Conservation (phyloP, 92 coral and sea anemone genomes). For the Umimayanthus kanabou region DNA sequence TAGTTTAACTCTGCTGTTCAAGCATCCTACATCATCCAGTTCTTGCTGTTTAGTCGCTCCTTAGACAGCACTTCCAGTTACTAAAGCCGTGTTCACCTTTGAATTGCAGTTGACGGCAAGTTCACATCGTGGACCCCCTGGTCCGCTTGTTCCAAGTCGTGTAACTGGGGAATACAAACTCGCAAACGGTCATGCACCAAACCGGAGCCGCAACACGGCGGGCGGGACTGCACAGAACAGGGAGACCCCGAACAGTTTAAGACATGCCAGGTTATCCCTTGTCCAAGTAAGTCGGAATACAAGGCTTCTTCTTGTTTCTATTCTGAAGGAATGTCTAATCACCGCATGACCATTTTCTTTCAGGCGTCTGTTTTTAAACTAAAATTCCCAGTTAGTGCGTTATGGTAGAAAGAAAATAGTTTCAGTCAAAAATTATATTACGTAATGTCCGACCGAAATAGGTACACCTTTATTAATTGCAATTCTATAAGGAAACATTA, state of each 20-base stretch:
- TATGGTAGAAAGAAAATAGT: too few relatives aligned
- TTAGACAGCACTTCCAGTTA: background rate
- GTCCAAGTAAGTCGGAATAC: slow-evolving; percentile 82
- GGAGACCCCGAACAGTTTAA: slow-evolving; percentile 92
- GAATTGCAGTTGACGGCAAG: slow-evolving; percentile 81
- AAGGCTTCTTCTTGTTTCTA: too few relatives aligned
- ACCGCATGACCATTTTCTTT: too few relatives aligned
- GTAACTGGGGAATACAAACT: slow-evolving; percentile 90
- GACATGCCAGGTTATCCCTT: slow-evolving; percentile 91
- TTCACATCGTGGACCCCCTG: slow-evolving; percentile 91
- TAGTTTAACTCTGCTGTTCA: background rate
- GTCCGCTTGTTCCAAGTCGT: slow-evolving; percentile 91
- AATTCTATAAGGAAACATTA: too few relatives aligned
- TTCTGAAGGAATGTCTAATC: too few relatives aligned
- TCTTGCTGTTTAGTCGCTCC: background rate
- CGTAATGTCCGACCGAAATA: too few relatives aligned
- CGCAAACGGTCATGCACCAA: slow-evolving; percentile 82
- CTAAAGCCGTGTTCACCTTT: background rate
- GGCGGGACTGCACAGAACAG: slow-evolving; percentile 92
- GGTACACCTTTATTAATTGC: too few relatives aligned
- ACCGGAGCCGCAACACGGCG: slow-evolving; percentile 99
- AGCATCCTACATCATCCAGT: background rate
- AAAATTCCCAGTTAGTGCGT: too few relatives aligned
- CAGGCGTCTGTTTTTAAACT: too few relatives aligned
- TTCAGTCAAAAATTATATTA: too few relatives aligned